These are phyloP conservation scores for Nezara viridula DNA, from an alignment of 2,888 invertebrate genomes.

Conservation along the genomic window DNA sequence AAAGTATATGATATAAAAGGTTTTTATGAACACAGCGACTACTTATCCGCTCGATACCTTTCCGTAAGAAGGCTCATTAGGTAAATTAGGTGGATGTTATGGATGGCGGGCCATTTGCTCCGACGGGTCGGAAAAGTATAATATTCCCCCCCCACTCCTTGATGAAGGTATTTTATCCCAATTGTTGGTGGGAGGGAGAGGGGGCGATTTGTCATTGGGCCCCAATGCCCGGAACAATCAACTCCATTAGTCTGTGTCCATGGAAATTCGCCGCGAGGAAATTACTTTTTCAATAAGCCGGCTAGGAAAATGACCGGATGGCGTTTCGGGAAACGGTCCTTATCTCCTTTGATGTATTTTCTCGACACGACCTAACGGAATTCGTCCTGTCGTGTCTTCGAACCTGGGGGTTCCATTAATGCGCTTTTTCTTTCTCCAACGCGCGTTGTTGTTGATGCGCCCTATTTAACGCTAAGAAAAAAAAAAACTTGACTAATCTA, in stretches of 20 bases:
- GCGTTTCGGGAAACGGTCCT: constrained; percentile 18
- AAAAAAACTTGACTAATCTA: not conserved
- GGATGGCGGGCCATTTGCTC: not conserved
- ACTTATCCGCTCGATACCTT: not conserved
- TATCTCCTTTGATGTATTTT: constrained; percentile 11
- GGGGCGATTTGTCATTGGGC: not conserved
- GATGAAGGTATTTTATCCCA: constrained; percentile 18
- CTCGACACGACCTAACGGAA: not conserved
- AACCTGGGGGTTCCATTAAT: not conserved
- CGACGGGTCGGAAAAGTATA: not conserved
- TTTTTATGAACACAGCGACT: too few relatives aligned
- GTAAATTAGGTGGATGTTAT: not conserved
- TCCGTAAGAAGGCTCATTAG: not conserved
- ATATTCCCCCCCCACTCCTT: not conserved
- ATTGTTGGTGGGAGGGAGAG: not conserved
- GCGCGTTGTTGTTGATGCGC: too few relatives aligned
- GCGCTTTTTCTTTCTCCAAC: not conserved
- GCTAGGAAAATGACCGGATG: not conserved
- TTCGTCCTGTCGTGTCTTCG: not conserved
- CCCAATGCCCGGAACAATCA: not conserved
- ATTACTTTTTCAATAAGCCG: constrained; percentile 1
- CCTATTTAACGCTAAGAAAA: not conserved
- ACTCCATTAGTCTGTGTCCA: not conserved
- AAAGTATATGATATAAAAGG: too few relatives aligned
- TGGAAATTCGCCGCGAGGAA: not conserved